Percentiles rank a stretch among this genome's conserved stretches.
Conservation (phyloP, 1,140 invertebrate species). For the Rhagoletis zephyria region DNA sequence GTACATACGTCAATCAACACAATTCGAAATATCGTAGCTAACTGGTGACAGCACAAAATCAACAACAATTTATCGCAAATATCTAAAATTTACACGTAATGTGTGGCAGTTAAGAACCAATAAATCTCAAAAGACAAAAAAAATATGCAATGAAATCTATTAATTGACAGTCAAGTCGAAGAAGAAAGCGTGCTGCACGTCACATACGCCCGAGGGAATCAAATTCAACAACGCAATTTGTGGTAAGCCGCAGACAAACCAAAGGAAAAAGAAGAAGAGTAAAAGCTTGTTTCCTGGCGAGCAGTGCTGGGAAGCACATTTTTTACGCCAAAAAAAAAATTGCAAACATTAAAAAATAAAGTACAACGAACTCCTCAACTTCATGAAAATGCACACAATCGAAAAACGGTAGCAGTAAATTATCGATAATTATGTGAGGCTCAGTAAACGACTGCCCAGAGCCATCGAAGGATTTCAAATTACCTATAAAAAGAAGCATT, state of each 20-base stretch:
- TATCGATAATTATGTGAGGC: not conserved
- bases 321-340: not conserved
- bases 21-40: not conserved
- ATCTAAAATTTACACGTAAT: constrained; percentile 49
- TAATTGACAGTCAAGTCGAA: not conserved
- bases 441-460: not conserved
- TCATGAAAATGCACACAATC: not conserved
- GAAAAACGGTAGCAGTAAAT: not conserved
- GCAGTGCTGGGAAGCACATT: too few species aligned
- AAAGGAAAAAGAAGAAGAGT: too few species aligned
- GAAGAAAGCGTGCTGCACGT: constrained; percentile 30
- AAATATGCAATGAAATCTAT: not conserved
- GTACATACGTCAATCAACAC: not conserved
- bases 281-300: too few species aligned
- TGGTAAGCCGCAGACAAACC: not conserved
- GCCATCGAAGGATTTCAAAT: not conserved
- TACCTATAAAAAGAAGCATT: not conserved
- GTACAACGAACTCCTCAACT: too few species aligned
- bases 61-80: constrained; percentile 23
- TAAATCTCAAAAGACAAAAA: constrained; percentile 1
- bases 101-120: constrained; percentile 40
- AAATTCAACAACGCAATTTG: constrained; percentile 12
- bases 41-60: not conserved
- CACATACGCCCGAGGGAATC: constrained; percentile 18
- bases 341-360: too few species aligned